Evolutionary conservation across 2,113 vertebrate genomes (phyloP).

Genomic region (Dendropsophus ebraccatus): DNA sequence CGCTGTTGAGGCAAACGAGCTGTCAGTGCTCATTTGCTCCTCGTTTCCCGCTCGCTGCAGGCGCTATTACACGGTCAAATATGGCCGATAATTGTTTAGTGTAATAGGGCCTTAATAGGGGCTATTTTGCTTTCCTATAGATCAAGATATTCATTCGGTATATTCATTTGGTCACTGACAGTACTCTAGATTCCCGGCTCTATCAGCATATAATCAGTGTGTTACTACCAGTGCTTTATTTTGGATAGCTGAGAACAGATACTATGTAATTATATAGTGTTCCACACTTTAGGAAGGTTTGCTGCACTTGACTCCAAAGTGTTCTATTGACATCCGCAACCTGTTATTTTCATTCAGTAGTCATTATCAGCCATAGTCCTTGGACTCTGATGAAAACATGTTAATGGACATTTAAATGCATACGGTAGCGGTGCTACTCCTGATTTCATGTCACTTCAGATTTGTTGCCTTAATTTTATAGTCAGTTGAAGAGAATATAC

Average conservation of each 20-base stretch:
- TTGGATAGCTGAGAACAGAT: slow-evolving; percentile 8
- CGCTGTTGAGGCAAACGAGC: too few relatives aligned
- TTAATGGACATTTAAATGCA: slow-evolving; percentile 51
- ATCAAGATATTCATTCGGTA: too few relatives aligned
- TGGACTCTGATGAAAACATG: slow-evolving; percentile 23
- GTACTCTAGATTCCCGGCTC: not conserved
- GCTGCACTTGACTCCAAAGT: slow-evolving; percentile 15
- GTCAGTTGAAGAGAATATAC: not conserved
- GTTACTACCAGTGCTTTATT: not conserved
- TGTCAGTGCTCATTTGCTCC: too few relatives aligned
- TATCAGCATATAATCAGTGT: slow-evolving; percentile 33
- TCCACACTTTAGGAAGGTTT: slow-evolving; percentile 4
- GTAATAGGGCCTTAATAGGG: too few relatives aligned
- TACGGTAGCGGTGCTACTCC: not conserved
- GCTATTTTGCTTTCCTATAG: too few relatives aligned
- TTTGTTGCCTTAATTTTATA: slow-evolving; percentile 25
- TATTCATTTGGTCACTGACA: not conserved
- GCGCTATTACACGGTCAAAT: too few relatives aligned
- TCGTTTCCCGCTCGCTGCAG: too few relatives aligned
- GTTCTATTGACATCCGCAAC: slow-evolving; percentile 32
- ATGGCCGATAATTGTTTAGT: too few relatives aligned
- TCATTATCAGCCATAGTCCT: slow-evolving; percentile 28
- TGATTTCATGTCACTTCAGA: slow-evolving; percentile 13
- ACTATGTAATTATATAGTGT: slow-evolving; percentile 40
- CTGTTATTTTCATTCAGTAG: slow-evolving; percentile 37